These are phyloP conservation scores for Sebastes wilsoni DNA, from an alignment of 2,797 vertebrate species.

Conservation along the genomic window DNA sequence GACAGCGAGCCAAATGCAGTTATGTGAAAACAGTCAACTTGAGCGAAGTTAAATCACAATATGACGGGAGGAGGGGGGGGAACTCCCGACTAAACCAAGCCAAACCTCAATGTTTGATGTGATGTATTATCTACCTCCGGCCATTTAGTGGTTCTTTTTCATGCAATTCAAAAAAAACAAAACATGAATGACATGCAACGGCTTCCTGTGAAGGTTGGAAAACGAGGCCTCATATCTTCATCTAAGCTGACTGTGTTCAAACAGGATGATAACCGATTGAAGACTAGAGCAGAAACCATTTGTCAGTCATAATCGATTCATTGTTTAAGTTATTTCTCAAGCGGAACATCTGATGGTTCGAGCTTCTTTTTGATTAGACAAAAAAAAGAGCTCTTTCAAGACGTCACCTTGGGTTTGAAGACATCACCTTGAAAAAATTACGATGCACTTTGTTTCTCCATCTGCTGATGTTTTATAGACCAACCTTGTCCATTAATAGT, in stretches of 20 bases:
- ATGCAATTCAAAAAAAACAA: not conserved
- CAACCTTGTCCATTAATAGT: not conserved
- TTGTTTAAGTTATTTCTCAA: not conserved
- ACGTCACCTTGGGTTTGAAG: not conserved
- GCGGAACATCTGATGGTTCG: not conserved
- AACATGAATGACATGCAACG: not conserved
- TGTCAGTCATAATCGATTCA: not conserved
- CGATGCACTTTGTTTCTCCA: not conserved
- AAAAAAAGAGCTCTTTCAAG: not conserved
- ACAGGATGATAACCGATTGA: not conserved
- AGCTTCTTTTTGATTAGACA: not conserved
- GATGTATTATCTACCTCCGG: not conserved
- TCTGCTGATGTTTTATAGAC: not conserved
- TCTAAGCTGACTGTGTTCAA: not conserved
- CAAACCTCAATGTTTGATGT: constrained; percentile 10
- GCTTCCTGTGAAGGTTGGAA: not conserved
- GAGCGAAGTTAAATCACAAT: not conserved
- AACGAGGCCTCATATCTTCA: not conserved
- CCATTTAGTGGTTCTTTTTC: not conserved
- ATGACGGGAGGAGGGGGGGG: not conserved
- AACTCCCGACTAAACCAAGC: not conserved
- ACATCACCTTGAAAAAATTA: fast-evolving
- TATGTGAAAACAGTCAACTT: constrained; percentile 18
- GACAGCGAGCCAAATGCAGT: not conserved
- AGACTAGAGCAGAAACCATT: not conserved